These are phyloP conservation scores for Pomatorhinus ruficollis DNA, from an alignment of 2,113 vertebrate species.

Conservation along the genomic window DNA sequence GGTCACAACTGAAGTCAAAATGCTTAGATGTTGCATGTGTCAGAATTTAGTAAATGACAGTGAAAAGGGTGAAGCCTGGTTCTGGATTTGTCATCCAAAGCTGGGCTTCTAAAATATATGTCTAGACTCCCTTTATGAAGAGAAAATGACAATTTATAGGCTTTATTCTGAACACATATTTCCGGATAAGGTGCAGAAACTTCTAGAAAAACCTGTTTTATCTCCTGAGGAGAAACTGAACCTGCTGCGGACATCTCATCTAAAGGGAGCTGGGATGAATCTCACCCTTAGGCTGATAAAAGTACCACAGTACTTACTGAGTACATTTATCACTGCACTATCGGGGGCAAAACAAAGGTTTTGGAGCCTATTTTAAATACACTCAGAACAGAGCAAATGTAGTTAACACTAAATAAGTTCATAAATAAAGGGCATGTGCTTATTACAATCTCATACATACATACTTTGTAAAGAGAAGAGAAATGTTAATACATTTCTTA, in stretches of 20 bases:
- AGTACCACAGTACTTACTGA: background rate
- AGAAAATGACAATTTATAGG: background rate
- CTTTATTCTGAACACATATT: background rate
- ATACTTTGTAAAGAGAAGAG: background rate
- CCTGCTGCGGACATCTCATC: background rate
- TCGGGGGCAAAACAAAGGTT: background rate
- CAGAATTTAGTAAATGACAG: background rate
- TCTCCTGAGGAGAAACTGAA: background rate
- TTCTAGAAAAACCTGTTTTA: background rate
- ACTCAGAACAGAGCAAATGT: background rate
- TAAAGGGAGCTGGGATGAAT: background rate
- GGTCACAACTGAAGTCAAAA: background rate
- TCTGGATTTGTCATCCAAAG: background rate
- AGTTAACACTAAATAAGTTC: background rate
- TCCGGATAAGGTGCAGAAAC: background rate
- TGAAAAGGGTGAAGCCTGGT: background rate
- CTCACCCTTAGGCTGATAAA: background rate
- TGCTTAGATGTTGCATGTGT: background rate
- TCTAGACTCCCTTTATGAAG: background rate
- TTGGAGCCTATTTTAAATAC: background rate
- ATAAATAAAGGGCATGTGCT: background rate
- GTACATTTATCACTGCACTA: background rate
- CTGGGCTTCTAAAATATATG: accelerated
- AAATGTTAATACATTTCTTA: background rate
- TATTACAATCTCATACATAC: background rate